These are phyloP conservation scores for Callinectes sapidus DNA, from an alignment of 2,888 invertebrate species.

Conservation along the genomic window DNA sequence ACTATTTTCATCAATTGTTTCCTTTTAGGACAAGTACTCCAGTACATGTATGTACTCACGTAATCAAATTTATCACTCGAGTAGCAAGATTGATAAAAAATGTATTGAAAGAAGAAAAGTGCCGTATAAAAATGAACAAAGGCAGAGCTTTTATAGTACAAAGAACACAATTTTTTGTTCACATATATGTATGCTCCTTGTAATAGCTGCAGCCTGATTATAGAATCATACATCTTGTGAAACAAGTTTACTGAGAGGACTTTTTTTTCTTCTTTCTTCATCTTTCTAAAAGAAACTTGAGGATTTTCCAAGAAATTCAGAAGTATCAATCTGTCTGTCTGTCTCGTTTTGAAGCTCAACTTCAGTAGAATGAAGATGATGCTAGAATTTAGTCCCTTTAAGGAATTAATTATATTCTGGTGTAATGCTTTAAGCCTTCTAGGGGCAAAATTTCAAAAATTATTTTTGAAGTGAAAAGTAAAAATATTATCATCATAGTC, in stretches of 20 bases:
- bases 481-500: background rate
- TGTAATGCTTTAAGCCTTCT: background rate
- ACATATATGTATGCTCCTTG: background rate
- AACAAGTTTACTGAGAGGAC: background rate
- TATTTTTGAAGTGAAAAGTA: background rate
- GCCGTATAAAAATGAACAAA: background rate
- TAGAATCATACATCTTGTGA: background rate
- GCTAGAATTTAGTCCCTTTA: background rate
- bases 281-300: background rate
- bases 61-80: no score
- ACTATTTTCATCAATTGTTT: background rate
- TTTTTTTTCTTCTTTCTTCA: background rate
- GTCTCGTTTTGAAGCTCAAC: background rate
- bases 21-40: no score
- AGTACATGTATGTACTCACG: no score
- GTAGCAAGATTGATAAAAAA: no score
- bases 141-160: background rate
- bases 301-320: background rate
- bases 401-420: background rate
- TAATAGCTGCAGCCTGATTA: background rate
- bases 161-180: background rate
- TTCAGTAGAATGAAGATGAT: background rate
- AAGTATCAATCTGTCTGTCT: background rate
- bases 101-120: background rate
- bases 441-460: no score